Base-by-base conservation (phyloP, 2,113 vertebrate species). In the Uropsilus gracilis region DNA sequence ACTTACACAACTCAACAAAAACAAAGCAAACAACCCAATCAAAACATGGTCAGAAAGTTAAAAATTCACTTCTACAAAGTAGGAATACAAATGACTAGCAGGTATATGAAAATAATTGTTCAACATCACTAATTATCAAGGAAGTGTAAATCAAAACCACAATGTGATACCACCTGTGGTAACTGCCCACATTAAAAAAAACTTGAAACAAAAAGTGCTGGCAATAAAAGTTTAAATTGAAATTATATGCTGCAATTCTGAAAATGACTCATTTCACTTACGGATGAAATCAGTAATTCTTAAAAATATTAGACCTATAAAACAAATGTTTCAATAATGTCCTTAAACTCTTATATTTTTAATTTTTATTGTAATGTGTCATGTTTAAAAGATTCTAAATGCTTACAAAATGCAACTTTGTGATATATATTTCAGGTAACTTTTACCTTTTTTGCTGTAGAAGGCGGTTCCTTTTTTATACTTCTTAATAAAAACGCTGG, bases 401-500 rank as follows among this genome's bases (percentile, higher is more conserved):
- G 26, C 14, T 75, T 85, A 64, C 90, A 16, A 30, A 96, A 53
- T 84, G n/a, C 3, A 7, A 88, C 9, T 13, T 86, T 92, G 7
- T 71, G 37, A 5, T 71, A 10, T 78, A 14, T 14, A 81, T 44
- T 50, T 92, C 24, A 91, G 34, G 68, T 39, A 91, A 91, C 7
- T 8, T 89, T 80, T 98, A 99, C 99, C 98, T 99, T 99, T 93
- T 98, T 98, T 50, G 96, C 96, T 89, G 95, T 97, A 95, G 68
- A 95, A 87, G 95, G 83, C 0, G 90, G 91, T 63, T 97, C 97
- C 64, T 98, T 98, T 86, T 97, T 98, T 97, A 99, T 97, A 84
- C 98, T 98, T 96, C 98, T 98, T 95, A 97, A 95, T 95, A 99
- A 98, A 98, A 99, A 99, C 72, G 99, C 98, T 42, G 99, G 99